These are phyloP conservation scores for Parauchenoglanis punctatus DNA, from an alignment of 2,797 vertebrate genomes.

Conservation along the genomic window DNA sequence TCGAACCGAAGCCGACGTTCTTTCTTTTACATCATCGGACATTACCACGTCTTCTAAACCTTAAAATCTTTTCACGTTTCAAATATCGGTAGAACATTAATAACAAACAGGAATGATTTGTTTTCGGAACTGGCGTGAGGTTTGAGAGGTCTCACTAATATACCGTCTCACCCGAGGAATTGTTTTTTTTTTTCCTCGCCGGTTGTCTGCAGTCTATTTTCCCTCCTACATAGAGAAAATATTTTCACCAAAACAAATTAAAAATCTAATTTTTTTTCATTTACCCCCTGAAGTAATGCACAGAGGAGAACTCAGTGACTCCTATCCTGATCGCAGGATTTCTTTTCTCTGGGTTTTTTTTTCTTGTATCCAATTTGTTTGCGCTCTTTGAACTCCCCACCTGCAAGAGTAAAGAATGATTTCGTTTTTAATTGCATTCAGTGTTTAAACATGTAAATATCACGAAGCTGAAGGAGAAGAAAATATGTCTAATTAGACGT, in stretches of 20 bases:
- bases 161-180: conserved; percentile 48
- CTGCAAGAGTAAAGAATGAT: conserved; percentile 39
- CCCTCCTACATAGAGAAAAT: conserved; percentile 17
- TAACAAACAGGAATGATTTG: conserved; percentile 26
- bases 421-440: conserved; percentile 48
- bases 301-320: conserved; percentile 42
- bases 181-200: neutral
- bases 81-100: neutral
- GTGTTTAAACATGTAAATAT: conserved; percentile 62
- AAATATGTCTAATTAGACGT: conserved; percentile 56
- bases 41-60: neutral
- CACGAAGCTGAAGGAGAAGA: conserved; percentile 51
- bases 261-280: conserved; percentile 27
- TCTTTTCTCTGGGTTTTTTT: neutral
- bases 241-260: conserved; percentile 14
- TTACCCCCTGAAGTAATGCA: conserved; percentile 9
- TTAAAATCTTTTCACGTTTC: neutral
- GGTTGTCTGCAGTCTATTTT: conserved; percentile 20
- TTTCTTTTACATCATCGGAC: neutral
- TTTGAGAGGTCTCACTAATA: conserved; percentile 33
- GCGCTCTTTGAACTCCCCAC: conserved; percentile 43
- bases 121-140: neutral
- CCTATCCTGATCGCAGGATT: conserved; percentile 42
- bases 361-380: conserved; percentile 46
- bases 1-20: neutral